Percentiles rank a stretch among this genome's conserved stretches.
These are phyloP conservation scores for Thunnus maccoyii DNA, from an alignment of 2,113 vertebrate species.

Conservation along the genomic window DNA sequence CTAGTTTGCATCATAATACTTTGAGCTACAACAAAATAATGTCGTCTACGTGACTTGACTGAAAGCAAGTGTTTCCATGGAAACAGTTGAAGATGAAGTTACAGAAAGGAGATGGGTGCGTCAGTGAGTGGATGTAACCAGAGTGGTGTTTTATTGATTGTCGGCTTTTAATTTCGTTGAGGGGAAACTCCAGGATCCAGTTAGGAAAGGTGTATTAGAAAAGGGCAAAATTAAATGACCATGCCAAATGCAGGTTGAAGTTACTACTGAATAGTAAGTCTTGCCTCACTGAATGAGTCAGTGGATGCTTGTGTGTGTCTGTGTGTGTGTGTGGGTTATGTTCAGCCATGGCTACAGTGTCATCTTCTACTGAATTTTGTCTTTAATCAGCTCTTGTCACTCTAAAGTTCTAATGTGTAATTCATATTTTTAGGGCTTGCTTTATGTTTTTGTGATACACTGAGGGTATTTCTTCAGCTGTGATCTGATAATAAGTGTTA, in stretches of 20 bases:
- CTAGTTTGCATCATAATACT: not conserved
- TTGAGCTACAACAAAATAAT: conserved; percentile 15
- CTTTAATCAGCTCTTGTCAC: not conserved
- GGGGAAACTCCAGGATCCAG: not conserved
- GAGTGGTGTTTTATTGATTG: conserved; percentile 62
- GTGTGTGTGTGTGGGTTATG: not conserved
- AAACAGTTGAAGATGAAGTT: conserved; percentile 48
- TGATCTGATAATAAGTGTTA: not conserved
- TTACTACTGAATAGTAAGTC: not conserved
- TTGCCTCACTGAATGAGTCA: not conserved
- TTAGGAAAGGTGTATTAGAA: not conserved
- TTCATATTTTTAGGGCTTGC: not conserved
- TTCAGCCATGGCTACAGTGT: not conserved
- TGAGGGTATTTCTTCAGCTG: not conserved
- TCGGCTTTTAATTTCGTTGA: conserved; percentile 44
- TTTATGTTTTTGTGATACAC: too few species aligned
- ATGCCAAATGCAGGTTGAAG: not conserved
- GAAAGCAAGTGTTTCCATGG: conserved; percentile 58
- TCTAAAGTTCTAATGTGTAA: not conserved
- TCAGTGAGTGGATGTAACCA: conserved; percentile 24
- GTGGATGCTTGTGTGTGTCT: not conserved
- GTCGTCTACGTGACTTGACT: conserved; percentile 14
- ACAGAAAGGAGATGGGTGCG: not conserved
- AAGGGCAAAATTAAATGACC: not conserved
- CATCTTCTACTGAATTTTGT: not conserved